These are phyloP conservation scores for Sitophilus oryzae DNA, from an alignment of 1,140 invertebrate species.

Conservation along the genomic window DNA sequence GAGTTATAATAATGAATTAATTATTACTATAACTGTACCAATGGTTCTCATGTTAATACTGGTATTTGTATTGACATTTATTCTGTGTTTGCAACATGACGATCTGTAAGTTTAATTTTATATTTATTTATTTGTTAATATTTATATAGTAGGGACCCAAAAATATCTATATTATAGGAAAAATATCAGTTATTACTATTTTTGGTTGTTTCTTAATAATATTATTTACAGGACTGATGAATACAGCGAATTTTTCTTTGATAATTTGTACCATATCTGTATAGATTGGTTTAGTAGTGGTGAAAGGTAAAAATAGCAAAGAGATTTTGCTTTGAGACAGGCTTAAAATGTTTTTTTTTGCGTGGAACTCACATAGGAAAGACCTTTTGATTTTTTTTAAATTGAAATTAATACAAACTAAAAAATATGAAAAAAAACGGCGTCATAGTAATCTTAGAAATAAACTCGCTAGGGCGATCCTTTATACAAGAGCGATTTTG, in stretches of 20 bases:
- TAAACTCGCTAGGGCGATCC: no score
- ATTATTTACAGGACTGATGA: slow-evolving; percentile 39
- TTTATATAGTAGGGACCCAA: no score
- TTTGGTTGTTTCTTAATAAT: background rate
- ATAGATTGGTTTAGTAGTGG: slow-evolving; percentile 34
- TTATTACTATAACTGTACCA: slow-evolving; percentile 65
- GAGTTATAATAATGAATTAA: slow-evolving; percentile 64
- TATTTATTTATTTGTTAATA: slow-evolving; percentile 3
- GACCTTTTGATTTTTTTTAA: background rate
- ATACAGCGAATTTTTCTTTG: slow-evolving; percentile 40
- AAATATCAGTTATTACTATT: no score
- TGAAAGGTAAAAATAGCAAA: slow-evolving; percentile 16
- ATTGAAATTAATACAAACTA: no score
- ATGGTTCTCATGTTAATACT: slow-evolving; percentile 61
- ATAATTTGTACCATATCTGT: slow-evolving; percentile 43
- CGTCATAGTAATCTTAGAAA: no score
- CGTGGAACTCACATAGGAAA: background rate
- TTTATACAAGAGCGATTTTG: no score
- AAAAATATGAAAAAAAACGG: no score
- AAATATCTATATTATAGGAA: no score
- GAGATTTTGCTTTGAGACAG: background rate
- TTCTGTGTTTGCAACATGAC: slow-evolving; percentile 71
- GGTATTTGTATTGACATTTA: slow-evolving; percentile 60
- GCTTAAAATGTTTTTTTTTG: background rate
- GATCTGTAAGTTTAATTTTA: slow-evolving; percentile 63